Evolutionary conservation across 2,888 invertebrate genomes (phyloP), one percentile per base, ranked within the genome.

Genomic region (Sphaerophoria rueppellii): DNA sequence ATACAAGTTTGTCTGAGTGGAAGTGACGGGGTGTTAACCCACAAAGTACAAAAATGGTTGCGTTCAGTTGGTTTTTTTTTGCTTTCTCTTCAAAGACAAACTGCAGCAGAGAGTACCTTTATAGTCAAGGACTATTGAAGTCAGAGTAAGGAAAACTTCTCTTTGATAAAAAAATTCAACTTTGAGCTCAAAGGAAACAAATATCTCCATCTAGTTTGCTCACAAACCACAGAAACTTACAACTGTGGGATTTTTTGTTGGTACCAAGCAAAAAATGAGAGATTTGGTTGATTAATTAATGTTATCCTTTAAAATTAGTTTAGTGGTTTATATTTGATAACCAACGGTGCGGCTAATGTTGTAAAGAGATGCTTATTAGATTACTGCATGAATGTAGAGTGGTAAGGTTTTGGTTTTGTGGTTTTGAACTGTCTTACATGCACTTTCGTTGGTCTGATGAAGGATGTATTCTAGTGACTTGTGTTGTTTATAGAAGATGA

Each of bases 11-110:
- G 67, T 67, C 67, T 67, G 67, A 67, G 67, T 67, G 67, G 67
- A 67, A 67, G 67, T 67, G 67, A 67, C 67, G 67, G 67, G 54
- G 67, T 67, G 67, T 67, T 67, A 67, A 67, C 67, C 67, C 67
- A 54, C 54, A 54, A 40, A 67, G 67, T 40, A 35, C 24, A 54
- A n/a, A 52, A 52, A 67, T 9, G 12, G 37, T 54, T 67, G 54
- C 54, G 7, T 57, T n/a, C n/a, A 54, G 16, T 40, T 54, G 7
- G 52, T 40, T 50, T 67, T 60, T 54, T 54, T 7, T 37, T 37
- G n/a, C 24, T 35, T 54, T 60, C 14, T 32, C 5, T 54, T 6
- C 12, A 40, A 67, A 9, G 67, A 52, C 67, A 50, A 40, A 52
- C 67, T 52, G 52, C 52, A 24, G 50, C 40, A 40, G 2, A 24